Conservation (phyloP, 1,140 invertebrate species). For the Gryllus bimaculatus region DNA sequence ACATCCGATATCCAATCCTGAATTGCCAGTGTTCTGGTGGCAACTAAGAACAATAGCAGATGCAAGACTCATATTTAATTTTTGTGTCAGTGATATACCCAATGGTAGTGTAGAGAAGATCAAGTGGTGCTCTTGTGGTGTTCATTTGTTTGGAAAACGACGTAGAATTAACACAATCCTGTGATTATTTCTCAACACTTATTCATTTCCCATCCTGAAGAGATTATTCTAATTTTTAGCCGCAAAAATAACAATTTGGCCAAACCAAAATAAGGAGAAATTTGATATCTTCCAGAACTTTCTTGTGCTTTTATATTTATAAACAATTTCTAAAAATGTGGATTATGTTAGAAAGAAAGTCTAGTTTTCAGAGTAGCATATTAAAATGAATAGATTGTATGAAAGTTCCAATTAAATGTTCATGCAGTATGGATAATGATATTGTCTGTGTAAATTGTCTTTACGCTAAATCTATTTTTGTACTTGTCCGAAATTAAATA, state of each 20-base stretch:
- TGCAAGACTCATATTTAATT: background rate
- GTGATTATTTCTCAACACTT: no score
- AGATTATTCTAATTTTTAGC: no score
- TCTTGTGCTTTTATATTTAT: background rate
- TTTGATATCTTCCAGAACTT: background rate
- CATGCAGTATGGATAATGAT: no score
- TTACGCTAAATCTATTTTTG: no score
- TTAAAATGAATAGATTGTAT: background rate
- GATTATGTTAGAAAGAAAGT: background rate
- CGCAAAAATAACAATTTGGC: background rate
- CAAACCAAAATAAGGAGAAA: background rate
- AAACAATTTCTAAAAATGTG: background rate
- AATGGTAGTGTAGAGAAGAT: no score
- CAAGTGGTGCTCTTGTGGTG: background rate
- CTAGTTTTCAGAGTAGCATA: background rate
- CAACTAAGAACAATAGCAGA: background rate
- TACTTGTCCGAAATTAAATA: no score
- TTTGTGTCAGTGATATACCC: background rate
- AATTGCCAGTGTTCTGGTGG: background rate
- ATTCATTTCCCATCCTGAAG: no score
- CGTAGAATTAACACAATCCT: no score
- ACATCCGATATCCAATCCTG: background rate
- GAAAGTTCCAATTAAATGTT: background rate
- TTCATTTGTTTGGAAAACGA: background rate
- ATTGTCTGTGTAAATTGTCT: no score